Conservation (phyloP, 2,888 invertebrate genomes). For the Melipona bicolor region DNA sequence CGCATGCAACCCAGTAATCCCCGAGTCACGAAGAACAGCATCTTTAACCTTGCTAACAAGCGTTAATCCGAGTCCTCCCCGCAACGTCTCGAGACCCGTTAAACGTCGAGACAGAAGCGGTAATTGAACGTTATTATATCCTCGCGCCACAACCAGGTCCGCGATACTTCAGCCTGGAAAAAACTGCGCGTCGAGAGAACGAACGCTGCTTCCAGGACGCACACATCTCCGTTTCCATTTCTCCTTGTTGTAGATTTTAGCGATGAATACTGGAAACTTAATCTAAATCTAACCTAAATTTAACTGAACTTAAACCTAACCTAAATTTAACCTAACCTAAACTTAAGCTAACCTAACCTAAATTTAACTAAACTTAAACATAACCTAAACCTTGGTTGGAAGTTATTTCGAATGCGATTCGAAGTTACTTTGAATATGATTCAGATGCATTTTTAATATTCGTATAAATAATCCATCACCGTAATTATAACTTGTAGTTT, state of each 20-base stretch:
- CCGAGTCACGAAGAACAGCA: constrained; percentile 1
- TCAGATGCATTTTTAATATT: no score
- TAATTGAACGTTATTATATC: constrained; percentile 46
- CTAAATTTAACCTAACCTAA: neutral
- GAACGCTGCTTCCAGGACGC: neutral
- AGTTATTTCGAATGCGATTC: no score
- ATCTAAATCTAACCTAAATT: no score
- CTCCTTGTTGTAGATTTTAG: constrained; percentile 39
- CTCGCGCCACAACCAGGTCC: neutral
- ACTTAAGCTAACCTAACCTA: neutral
- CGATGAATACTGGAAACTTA: no score
- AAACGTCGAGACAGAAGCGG: constrained; percentile 34
- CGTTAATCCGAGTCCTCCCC: constrained; percentile 6
- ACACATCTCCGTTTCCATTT: constrained; percentile 50
- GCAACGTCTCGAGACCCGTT: constrained; percentile 8
- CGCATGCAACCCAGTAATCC: neutral
- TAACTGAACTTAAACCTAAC: neutral
- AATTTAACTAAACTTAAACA: neutral
- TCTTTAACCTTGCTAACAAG: constrained; percentile 32
- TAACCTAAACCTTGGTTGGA: neutral
- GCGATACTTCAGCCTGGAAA: constrained; percentile 32
- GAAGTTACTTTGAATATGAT: no score
- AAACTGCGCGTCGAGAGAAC: constrained; percentile 23
- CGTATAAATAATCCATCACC: no score
- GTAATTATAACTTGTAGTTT: no score